These are phyloP conservation scores for Caenorhabditis doughertyi DNA, from an alignment of 2,888 invertebrate genomes.

Conservation along the genomic window DNA sequence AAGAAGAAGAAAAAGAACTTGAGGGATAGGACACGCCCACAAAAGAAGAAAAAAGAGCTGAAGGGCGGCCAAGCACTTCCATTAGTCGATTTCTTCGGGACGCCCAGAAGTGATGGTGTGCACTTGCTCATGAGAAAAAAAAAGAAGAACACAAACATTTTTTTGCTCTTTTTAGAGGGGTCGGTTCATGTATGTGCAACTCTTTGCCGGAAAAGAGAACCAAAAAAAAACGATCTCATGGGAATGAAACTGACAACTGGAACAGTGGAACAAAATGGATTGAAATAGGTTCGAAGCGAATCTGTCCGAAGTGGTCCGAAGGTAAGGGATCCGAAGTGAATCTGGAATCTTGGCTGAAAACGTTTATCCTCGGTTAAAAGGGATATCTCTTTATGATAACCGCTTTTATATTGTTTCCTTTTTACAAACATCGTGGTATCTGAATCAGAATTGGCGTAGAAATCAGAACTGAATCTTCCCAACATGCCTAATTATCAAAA, in stretches of 20 bases:
- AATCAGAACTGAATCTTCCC: no score
- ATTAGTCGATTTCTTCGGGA: slow-evolving; percentile 38
- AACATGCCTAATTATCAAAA: no score
- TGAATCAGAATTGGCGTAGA: no score
- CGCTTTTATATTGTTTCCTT: no score
- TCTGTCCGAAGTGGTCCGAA: no score
- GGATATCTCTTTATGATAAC: no score
- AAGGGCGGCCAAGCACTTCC: slow-evolving; percentile 34
- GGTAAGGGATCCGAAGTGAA: no score
- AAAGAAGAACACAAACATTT: slow-evolving; percentile 29
- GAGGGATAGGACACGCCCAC: slow-evolving; percentile 2
- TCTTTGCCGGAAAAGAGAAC: not conserved
- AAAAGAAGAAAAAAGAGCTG: not conserved
- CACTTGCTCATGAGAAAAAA: slow-evolving; percentile 32
- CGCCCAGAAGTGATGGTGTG: slow-evolving; percentile 22
- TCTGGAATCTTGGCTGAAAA: no score
- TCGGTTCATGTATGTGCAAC: slow-evolving; percentile 4
- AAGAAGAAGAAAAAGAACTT: slow-evolving; percentile 15
- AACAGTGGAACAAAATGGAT: no score
- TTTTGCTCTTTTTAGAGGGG: slow-evolving; percentile 21
- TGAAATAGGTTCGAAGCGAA: no score
- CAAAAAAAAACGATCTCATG: not conserved
- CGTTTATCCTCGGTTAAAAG: no score
- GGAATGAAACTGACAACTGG: not conserved
- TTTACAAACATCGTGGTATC: no score